Percentiles rank a stretch among this genome's conserved stretches.
phyloP scores from a whole-genome alignment of 1,140 invertebrate genomes.

The Pseudobourletiella spinata region DNA sequence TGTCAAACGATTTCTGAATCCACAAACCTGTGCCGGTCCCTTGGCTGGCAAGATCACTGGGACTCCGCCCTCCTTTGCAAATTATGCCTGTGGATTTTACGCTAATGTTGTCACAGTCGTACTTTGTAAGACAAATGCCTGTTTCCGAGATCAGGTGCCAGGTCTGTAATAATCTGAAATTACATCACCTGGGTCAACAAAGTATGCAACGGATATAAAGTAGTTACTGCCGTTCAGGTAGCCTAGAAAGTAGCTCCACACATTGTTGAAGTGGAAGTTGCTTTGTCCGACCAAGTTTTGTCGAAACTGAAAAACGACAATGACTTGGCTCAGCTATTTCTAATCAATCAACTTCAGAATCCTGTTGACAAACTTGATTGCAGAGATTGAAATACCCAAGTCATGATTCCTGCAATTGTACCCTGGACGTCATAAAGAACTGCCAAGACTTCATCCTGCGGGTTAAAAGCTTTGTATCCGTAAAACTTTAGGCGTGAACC shows the following conservation, averaged over 20 bases:
- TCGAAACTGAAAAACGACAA: too few species aligned
- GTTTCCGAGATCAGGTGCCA: too few species aligned
- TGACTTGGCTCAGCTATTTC: too few species aligned
- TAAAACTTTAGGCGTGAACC: too few species aligned
- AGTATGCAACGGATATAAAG: constrained; percentile 14
- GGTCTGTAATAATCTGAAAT: too few species aligned
- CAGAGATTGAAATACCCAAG: too few species aligned
- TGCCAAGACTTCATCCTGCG: not conserved
- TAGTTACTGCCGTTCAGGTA: not conserved
- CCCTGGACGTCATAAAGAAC: constrained; percentile 17
- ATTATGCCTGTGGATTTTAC: constrained; percentile 7
- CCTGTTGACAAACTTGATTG: too few species aligned
- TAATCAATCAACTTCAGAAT: too few species aligned
- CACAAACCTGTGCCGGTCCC: constrained; percentile 16
- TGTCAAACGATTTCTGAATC: constrained; percentile 5
- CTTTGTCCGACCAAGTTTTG: too few species aligned
- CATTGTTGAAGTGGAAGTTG: too few species aligned
- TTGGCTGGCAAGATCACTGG: not conserved
- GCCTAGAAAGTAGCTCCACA: not conserved
- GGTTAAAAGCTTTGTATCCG: not conserved
- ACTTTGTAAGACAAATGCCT: too few species aligned
- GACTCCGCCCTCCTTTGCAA: constrained; percentile 1
- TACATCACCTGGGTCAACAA: constrained; percentile 8
- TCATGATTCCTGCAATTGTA: constrained; percentile 20
- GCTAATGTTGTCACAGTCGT: too few species aligned